phyloP scores from a whole-genome alignment of 1,140 invertebrate genomes.

The Steinernema feltiae region DNA sequence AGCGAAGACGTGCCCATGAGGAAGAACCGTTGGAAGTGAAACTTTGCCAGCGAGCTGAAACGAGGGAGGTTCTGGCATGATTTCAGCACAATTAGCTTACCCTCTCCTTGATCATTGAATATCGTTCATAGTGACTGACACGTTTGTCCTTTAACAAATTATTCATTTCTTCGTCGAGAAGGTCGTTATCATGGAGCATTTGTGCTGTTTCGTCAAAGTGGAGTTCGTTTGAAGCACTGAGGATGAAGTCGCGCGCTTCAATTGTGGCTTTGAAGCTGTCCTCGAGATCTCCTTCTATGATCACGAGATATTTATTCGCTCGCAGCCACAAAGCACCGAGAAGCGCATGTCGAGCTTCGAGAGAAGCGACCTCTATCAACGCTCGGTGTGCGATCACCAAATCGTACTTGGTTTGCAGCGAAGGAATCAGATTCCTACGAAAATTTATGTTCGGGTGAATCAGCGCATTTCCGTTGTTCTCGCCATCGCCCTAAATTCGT shows the following conservation, averaged over 20 bases:
- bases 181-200: constrained; percentile 18
- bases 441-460: constrained; percentile 42
- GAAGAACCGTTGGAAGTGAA: constrained; percentile 21
- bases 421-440: constrained; percentile 35
- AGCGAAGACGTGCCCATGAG: constrained; percentile 25
- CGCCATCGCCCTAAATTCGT: constrained; percentile 35
- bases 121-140: constrained; percentile 41
- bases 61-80: background rate
- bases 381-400: constrained; percentile 45
- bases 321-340: constrained; percentile 40
- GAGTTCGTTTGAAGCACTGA: constrained; percentile 36
- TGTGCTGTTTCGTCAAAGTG: constrained; percentile 25
- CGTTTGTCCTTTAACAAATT: constrained; percentile 34
- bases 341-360: constrained; percentile 38
- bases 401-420: constrained; percentile 44
- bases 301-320: constrained; percentile 48
- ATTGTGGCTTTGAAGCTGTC: constrained; percentile 45
- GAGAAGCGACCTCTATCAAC: constrained; percentile 39
- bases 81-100: no score
- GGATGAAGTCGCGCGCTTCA: constrained; percentile 43
- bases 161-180: constrained; percentile 34
- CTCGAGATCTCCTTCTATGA: constrained; percentile 42
- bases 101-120: constrained; percentile 35
- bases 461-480: constrained; percentile 21
- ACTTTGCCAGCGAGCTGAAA: constrained; percentile 23